Base-by-base conservation (phyloP, 2,888 invertebrate species). In the Autographa pulchrina region DNA sequence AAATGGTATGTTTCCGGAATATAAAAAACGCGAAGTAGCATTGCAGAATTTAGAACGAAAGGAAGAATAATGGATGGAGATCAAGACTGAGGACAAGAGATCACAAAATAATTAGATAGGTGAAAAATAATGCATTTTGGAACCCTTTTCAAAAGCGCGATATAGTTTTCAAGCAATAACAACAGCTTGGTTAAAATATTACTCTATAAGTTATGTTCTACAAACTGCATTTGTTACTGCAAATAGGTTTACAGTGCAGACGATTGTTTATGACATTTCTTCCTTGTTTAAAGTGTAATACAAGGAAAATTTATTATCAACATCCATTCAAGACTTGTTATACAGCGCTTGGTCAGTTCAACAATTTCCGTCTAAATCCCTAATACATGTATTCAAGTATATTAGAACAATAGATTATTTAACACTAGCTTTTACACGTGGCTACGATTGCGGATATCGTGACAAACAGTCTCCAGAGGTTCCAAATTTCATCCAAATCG, bases 261-360 rank as follows among this genome's bases (percentile, higher is more conserved):
- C 18, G 35, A 60, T 35, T 60, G 31, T 31, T 60, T 60, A 60
- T 60, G n/a, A 32, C 60, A 35, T 31, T 60, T 60, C 35, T 60
- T 60, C 60, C 35, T 60, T 31, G 35, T 56, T 56, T 25, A 25
- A 56, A 56, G 54, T 56, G 54, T 56, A 20, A 56, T 25, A 56
- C 54, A 56, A 25, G 54, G 54, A 20, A 56, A 56, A 20, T 25
- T 25, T 11, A 25, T 14, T 13, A 56, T 56, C 54, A 56, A 56
- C 54, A 56, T 25, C 25, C 54, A 56, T 56, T 56, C 54, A 56
- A 56, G 20, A 9, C 20, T 11, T 56, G 54, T 56, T 56, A 56
- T 25, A 56, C 54, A 56, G 54, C 8, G 20, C 54, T 48, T 48
- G 48, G 25, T 25, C 20, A 2, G 54, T 56, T 20, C 43, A 7